Conservation (phyloP, 1,140 invertebrate species). For the Helicoverpa armigera region DNA sequence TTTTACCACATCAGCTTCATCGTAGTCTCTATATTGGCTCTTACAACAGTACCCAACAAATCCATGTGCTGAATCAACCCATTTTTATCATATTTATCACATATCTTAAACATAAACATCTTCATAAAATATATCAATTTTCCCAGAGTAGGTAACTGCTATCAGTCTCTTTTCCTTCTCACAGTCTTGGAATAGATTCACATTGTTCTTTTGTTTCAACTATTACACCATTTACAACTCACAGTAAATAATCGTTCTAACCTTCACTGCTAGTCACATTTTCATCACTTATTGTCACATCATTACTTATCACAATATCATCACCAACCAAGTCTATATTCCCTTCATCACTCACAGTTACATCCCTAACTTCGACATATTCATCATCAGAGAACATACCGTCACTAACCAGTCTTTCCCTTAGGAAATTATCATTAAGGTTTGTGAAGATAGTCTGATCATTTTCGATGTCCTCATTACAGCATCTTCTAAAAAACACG, state of each 20-base stretch:
- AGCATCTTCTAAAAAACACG: conserved; percentile 75
- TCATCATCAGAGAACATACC: conserved; percentile 56
- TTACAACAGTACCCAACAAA: no score
- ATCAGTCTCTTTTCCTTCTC: background rate
- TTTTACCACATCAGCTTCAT: no score
- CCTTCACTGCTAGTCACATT: conserved; percentile 31
- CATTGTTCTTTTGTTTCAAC: background rate
- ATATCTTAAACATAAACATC: no score
- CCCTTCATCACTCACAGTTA: conserved; percentile 42
- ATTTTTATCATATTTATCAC: no score
- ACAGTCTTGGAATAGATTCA: background rate
- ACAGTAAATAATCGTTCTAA: background rate
- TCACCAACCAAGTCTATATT: conserved; percentile 9
- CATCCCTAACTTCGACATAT: conserved; percentile 46
- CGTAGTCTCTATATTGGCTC: no score
- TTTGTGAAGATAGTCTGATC: conserved; percentile 73
- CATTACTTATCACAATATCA: background rate
- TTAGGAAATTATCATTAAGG: conserved; percentile 71
- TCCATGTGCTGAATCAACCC: no score
- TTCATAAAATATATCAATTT: background rate
- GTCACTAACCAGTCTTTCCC: conserved; percentile 67
- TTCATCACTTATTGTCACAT: background rate
- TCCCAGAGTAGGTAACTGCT: background rate
- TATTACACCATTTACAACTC: background rate
- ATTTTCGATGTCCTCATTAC: conserved; percentile 74